Evolutionary conservation across 2,113 vertebrate genomes (phyloP).

Genomic region (Lasiurus borealis): DNA sequence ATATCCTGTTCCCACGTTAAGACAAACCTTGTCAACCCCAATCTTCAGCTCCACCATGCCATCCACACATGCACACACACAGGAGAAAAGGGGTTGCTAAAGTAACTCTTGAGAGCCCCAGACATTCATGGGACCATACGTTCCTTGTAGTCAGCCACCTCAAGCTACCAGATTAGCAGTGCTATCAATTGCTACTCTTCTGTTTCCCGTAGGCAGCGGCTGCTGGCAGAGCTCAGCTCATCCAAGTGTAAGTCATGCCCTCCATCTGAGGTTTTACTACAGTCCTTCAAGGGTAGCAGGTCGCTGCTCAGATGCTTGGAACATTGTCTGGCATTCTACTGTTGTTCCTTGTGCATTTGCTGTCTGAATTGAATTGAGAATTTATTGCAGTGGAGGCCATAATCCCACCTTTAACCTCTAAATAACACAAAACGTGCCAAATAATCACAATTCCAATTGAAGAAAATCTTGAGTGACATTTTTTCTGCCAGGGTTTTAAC

Average conservation of each 20-base stretch:
- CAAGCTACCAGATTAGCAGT: background rate
- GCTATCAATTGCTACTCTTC: background rate
- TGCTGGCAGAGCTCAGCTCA: background rate
- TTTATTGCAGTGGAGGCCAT: background rate
- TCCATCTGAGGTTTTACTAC: background rate
- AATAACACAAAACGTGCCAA: background rate
- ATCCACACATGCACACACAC: background rate
- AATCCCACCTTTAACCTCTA: constrained; percentile 9
- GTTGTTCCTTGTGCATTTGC: background rate
- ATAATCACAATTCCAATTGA: background rate
- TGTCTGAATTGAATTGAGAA: background rate
- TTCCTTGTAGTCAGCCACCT: background rate
- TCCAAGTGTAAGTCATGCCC: background rate
- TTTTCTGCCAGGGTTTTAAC: constrained; percentile 3
- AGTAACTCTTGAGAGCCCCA: background rate
- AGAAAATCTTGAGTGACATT: constrained; percentile 17
- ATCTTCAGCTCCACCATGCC: background rate
- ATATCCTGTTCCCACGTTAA: background rate
- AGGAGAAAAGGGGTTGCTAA: background rate
- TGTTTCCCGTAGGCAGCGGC: background rate
- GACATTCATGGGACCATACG: background rate
- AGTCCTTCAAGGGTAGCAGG: background rate
- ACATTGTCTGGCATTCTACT: background rate
- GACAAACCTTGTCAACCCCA: background rate
- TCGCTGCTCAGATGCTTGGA: background rate